These are phyloP conservation scores for Aphidoletes aphidimyza DNA, from an alignment of 2,888 invertebrate genomes.

Conservation along the genomic window DNA sequence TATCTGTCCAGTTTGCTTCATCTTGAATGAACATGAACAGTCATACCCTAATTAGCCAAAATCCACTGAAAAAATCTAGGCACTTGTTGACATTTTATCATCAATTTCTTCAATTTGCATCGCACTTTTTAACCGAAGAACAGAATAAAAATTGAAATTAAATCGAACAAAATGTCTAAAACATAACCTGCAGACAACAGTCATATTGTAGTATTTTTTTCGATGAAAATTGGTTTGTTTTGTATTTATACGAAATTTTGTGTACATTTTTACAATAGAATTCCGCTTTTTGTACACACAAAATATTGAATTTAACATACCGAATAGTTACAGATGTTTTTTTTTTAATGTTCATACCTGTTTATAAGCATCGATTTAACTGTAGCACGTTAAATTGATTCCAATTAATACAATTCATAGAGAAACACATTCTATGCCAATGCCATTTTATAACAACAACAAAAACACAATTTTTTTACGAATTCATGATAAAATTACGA, in stretches of 20 bases:
- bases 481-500: background rate
- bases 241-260: constrained; percentile 1
- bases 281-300: constrained; percentile 30
- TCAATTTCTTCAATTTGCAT: too few species aligned
- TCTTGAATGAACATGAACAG: too few species aligned
- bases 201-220: background rate
- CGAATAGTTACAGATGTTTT: constrained; percentile 9
- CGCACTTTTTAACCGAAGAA: too few species aligned
- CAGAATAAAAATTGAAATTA: too few species aligned
- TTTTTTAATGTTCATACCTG: constrained; percentile 26
- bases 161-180: too few species aligned
- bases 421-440: constrained; percentile 48
- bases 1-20: too few species aligned
- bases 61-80: too few species aligned
- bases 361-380: constrained; percentile 19
- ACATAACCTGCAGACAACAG: background rate
- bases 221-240: background rate
- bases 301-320: background rate
- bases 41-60: too few species aligned
- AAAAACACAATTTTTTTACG: constrained; percentile 47
- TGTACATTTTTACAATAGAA: background rate
- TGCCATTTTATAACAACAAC: constrained; percentile 45
- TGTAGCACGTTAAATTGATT: background rate
- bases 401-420: background rate
- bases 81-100: too few species aligned